Base-by-base conservation (phyloP, 1,140 invertebrate species). In the Drosophila santomea region DNA sequence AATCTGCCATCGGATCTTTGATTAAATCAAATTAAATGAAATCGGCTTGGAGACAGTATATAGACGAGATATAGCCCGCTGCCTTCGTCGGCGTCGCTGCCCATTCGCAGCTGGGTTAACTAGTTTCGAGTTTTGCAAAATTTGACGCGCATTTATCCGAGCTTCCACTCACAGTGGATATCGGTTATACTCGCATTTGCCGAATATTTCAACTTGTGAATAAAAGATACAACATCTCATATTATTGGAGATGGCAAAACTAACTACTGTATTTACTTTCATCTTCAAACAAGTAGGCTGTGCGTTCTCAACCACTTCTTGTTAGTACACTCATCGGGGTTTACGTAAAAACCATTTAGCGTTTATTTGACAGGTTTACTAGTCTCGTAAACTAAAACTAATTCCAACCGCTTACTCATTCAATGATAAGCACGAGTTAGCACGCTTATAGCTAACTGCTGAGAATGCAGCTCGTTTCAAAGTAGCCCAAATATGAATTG, bases 71-170 rank as follows among this genome's bases (percentile, higher is more conserved):
- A 63, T 50, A 44, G 28, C 17, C 48, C 35, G 28, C 52, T 8
- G 32, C n/a, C 44, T 20, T 38, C 4, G 38, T n/a, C 50, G 17
- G 12, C 38, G 54, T 14, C 47, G 41, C 23, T 20, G 68, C 7
- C 35, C 15, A 25, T 39, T 35, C 67, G 56, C 56, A 73, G 56
- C 69, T 73, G 48, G 67, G 69, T 61, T 73, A 73, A 73, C 69
- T 73, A 73, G 69, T 73, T 73, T 73, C 68, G 67, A 73, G 69
- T 61, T 73, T 73, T 52, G 68, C 55, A 54, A 73, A 72, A 39
- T 72, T 54, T 45, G 69, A 47, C 56, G 67, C 69, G 48, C 68
- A 73, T 73, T 73, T 73, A 73, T 73, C 52, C 54, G 28, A n/a
- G 52, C 52, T 36, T 48, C 5, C 50, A 48, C 44, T 14, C 54